Conservation (phyloP, 2,888 invertebrate species). For the Trypoxylon attenuatum region DNA sequence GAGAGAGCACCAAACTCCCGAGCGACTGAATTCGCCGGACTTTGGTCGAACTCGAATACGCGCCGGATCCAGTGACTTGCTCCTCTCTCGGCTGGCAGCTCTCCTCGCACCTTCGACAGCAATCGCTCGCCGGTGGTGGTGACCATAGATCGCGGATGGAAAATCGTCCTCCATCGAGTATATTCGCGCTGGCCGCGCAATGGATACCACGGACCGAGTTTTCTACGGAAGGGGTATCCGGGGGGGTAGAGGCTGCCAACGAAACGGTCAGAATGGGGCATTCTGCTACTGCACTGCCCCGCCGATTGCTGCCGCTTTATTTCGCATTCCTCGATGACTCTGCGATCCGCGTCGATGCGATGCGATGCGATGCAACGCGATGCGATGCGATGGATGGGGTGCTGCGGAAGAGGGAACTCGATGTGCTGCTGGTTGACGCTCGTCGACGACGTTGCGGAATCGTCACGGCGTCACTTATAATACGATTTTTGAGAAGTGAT, state of each 20-base stretch:
- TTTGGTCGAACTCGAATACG: constrained; percentile 2
- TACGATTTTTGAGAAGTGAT: too few relatives aligned
- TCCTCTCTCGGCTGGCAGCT: not conserved
- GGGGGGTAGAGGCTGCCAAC: constrained; percentile 2
- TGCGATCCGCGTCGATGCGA: not conserved
- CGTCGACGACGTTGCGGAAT: too few relatives aligned
- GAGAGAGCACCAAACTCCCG: not conserved
- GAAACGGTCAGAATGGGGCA: constrained; percentile 32
- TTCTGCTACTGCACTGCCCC: constrained; percentile 32
- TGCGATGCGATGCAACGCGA: too few relatives aligned
- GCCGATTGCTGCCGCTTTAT: constrained; percentile 60
- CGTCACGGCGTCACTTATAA: too few relatives aligned
- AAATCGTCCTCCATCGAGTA: constrained; percentile 44
- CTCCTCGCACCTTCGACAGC: not conserved
- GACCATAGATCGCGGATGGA: constrained; percentile 38
- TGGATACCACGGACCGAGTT: too few relatives aligned
- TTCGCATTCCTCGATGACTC: constrained; percentile 58
- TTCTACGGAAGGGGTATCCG: constrained; percentile 6
- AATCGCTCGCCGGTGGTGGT: not conserved
- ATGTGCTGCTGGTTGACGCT: too few relatives aligned
- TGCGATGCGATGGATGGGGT: too few relatives aligned
- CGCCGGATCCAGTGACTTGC: not conserved
- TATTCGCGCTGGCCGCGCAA: constrained; percentile 42
- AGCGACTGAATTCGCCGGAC: not conserved
- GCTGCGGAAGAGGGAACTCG: too few relatives aligned